Evolutionary conservation across 2,113 vertebrate genomes (phyloP), one percentile per base, ranked within the genome.

Genomic region (Austrofundulus limnaeus): DNA sequence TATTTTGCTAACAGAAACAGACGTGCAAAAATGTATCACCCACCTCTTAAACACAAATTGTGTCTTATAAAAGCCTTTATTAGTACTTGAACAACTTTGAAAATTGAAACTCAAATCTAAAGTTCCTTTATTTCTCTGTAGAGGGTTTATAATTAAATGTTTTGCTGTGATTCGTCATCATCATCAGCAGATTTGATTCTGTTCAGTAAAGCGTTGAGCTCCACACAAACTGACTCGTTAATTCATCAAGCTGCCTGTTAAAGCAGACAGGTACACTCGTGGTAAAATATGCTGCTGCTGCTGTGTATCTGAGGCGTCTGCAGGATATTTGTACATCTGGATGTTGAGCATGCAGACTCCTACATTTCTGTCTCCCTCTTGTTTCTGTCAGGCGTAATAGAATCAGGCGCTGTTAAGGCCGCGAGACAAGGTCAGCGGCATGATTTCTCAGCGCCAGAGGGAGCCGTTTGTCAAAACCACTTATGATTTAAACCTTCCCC

Each of bases 401-500:
- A 75, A 56, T 76, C 61, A 60, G 70, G 63, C 70, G 61, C 50
- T 52, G 56, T 66, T 72, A 68, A 64, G 65, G 57, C 24, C 0
- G 20, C 5, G 19, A 66, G 78, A 72, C 81, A 86, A 86, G 87
- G 85, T 83, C 82, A 80, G 56, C 11, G 52, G 66, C 49, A 11
- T 68, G 61, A 74, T 82, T 72, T 69, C 59, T 85, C 77, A 73
- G 42, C 3, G 4, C 54, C 58, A 54, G 54, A 12, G 1, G 38
- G 43, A 65, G 69, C 54, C 42, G 1, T 77, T 81, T 81, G 68
- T 80, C 81, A 70, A 54, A 74, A 65, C 50, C 16, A 47, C 75
- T 79, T 70, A 72, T 77, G 78, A 87, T 85, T 85, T 82, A 86
- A 66, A 67, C 64, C 75, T 51, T 65, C 53, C 13, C 25, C 24